Conservation (phyloP, 30 jellyfish, hydroid and myxozoan species). For the Turritopsis dohrnii region DNA sequence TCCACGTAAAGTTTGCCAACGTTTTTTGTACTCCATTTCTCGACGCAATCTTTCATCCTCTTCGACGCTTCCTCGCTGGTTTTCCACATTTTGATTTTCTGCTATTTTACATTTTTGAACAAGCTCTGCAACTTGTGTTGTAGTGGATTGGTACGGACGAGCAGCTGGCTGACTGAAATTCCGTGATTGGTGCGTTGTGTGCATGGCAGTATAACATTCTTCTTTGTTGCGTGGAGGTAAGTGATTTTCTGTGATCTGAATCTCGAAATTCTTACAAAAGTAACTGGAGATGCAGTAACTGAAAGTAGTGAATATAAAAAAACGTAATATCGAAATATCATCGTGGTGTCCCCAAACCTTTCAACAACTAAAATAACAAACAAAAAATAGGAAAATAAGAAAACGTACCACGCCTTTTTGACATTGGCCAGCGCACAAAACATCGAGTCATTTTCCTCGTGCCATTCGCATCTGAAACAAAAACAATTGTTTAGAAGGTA, state of each 20-base stretch:
- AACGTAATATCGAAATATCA: too few relatives aligned
- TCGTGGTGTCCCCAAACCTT: not conserved
- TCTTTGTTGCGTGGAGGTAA: constrained; percentile 25
- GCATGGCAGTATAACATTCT: constrained; percentile 28
- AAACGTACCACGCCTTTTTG: constrained; percentile 8
- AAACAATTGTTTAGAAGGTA: not conserved
- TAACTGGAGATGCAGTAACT: constrained; percentile 33
- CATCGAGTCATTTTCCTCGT: constrained; percentile 64
- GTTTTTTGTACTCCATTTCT: constrained; percentile 16
- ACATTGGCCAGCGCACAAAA: constrained; percentile 57
- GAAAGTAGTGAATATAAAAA: too few relatives aligned
- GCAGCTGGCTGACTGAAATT: not conserved
- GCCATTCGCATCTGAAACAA: constrained; percentile 56
- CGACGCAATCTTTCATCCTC: not conserved
- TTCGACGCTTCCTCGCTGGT: not conserved
- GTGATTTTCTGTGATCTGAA: constrained; percentile 30
- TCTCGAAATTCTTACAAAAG: constrained; percentile 23
- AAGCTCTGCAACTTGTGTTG: not conserved
- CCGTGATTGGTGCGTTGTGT: not conserved
- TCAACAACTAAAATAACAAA: not conserved
- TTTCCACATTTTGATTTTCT: not conserved
- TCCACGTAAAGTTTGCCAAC: constrained; percentile 39
- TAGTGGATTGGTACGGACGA: not conserved
- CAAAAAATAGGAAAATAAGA: not conserved
- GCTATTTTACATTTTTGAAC: not conserved